Evolutionary conservation across 1,140 invertebrate species (phyloP).

Genomic region (Berghia stephanieae): DNA sequence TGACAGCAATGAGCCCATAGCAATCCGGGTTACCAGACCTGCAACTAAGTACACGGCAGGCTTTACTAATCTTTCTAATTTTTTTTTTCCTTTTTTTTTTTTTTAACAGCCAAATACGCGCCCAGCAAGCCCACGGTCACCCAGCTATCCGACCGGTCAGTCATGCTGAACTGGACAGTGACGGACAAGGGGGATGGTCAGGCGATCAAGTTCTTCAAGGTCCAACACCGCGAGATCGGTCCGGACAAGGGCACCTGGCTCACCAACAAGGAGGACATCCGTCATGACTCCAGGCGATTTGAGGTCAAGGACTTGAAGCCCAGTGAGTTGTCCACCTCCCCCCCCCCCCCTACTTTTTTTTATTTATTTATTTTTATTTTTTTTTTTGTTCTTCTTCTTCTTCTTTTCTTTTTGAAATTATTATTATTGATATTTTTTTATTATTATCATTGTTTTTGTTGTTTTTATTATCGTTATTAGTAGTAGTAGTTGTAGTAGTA

Average conservation of each 20-base stretch:
- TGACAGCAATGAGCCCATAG: too few relatives aligned
- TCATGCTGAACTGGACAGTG: conserved; percentile 90
- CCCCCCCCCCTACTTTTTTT: neutral
- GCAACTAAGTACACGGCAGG: too few relatives aligned
- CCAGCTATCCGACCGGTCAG: conserved; percentile 85
- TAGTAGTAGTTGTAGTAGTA: too few relatives aligned
- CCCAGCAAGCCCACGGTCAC: conserved; percentile 86
- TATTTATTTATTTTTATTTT: neutral
- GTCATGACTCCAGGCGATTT: conserved; percentile 77
- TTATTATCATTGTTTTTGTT: too few relatives aligned
- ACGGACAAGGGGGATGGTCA: conserved; percentile 78
- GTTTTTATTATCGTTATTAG: too few relatives aligned
- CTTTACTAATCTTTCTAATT: neutral
- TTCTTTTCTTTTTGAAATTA: too few relatives aligned
- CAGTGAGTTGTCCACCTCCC: conserved; percentile 64
- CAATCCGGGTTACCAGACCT: too few relatives aligned
- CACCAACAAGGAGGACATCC: conserved; percentile 84
- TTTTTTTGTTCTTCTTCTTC: neutral
- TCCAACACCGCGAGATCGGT: conserved; percentile 80
- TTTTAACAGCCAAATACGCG: conserved; percentile 66
- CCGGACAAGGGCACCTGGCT: conserved; percentile 73
- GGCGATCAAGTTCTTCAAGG: conserved; percentile 89
- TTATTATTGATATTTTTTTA: neutral
- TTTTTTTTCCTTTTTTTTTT: neutral
- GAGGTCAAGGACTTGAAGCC: conserved; percentile 80